Base-by-base conservation (phyloP, 1,140 invertebrate species). In the Temnothorax nylanderi region DNA sequence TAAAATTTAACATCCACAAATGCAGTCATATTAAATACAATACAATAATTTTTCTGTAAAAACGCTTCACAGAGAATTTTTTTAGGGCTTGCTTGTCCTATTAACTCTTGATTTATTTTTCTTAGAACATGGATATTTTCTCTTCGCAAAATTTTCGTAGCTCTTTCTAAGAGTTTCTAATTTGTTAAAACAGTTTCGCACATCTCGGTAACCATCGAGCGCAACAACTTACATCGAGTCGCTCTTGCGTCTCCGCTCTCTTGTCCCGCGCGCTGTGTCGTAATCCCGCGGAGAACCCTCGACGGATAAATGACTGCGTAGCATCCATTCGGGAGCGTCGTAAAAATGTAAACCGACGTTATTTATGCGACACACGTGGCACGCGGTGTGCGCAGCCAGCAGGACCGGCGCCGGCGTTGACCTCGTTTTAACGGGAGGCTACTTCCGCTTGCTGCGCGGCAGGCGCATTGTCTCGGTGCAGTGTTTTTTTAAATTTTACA, bases 321-420 rank as follows among this genome's bases (percentile, higher is more conserved):
- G 56, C 86, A 75, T 78, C 54, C 60, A 74, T 78, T 62, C 85
- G 81, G 32, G 37, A 18, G 37, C 54, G 41, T 87, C 89, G 87
- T 93, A 93, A 93, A 93, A 93, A 93, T 93, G 91, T 92, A 92
- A 93, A 93, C 71, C 89, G 78, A 56, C 62, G 90, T 93, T 93
- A 93, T 93, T 93, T 93, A 93, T 93, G 87, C 78, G 90, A 58
- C 88, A 89, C 90, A 88, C 72, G 77, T 51, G 47, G 32, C 62
- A 86, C 88, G 84, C 85, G 69, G 54, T 88, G 76, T 87, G 60
- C 64, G 65, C 54, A 67, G 32, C 44, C 44, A 81, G 71, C 62
- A 67, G n/a, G 56, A 58, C 67, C 54, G 86, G 76, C 78, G 87
- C 87, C 69, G 71, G 72, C 80, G 58, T 89, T 82, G 77, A 85